These are phyloP conservation scores for Metacarcinus magister DNA, from an alignment of 2,888 invertebrate species.

Conservation along the genomic window DNA sequence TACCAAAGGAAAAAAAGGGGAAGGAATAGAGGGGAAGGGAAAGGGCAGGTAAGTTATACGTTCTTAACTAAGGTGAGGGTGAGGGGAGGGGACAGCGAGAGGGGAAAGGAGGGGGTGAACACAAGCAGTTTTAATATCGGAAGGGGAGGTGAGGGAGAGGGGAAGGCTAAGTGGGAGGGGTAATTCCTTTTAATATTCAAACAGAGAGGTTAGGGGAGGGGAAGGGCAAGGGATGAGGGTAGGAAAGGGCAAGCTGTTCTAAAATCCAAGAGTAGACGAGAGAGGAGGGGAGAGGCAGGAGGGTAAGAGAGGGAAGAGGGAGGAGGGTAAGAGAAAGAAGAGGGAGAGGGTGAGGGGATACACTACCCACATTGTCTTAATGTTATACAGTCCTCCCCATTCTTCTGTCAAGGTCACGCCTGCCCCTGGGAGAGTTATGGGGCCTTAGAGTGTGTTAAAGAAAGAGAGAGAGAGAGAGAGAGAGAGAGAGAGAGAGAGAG, in stretches of 20 bases:
- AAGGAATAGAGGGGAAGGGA: too few species aligned
- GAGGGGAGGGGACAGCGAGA: background rate
- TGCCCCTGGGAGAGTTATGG: background rate
- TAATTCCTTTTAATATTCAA: background rate
- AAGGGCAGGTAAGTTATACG: too few species aligned
- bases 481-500: conserved; percentile 39
- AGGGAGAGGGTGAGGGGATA: background rate
- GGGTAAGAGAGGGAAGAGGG: background rate
- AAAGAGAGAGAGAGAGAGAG: conserved; percentile 35
- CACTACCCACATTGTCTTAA: background rate
- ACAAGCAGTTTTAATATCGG: background rate
- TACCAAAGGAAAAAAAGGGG: too few species aligned
- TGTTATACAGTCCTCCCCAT: background rate
- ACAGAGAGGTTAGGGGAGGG: background rate
- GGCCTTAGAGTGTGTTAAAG: background rate
- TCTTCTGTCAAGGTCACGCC: background rate
- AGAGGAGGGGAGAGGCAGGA: background rate
- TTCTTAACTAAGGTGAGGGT: background rate
- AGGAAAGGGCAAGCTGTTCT: background rate
- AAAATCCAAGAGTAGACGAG: background rate
- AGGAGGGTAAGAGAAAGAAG: background rate
- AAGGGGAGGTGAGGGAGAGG: background rate
- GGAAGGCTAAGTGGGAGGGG: background rate
- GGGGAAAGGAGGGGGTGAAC: background rate
- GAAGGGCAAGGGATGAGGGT: background rate